A percentile compares a stretch with the other conserved stretches of the same genome.
These are phyloP conservation scores for Lysandra bellargus DNA, from an alignment of 2,888 invertebrate species.

Conservation along the genomic window DNA sequence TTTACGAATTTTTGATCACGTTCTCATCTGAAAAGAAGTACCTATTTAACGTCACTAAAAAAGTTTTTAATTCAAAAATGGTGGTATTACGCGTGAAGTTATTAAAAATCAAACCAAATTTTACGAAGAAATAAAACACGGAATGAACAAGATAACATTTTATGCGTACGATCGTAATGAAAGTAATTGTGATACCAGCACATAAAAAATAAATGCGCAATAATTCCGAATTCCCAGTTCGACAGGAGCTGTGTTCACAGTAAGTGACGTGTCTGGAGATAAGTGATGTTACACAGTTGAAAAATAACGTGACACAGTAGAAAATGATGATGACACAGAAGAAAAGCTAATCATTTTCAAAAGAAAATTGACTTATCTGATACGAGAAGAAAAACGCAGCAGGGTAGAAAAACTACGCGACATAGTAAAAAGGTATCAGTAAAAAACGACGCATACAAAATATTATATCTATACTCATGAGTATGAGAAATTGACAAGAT, in stretches of 20 bases:
- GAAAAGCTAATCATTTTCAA: no score
- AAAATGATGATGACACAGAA: neutral
- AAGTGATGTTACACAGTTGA: neutral
- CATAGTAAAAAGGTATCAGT: no score
- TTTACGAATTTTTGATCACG: no score
- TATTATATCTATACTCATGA: no score
- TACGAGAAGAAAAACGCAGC: no score
- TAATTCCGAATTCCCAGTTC: conserved; percentile 17
- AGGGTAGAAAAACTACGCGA: no score
- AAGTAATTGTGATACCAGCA: conserved; percentile 21
- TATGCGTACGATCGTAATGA: conserved; percentile 18
- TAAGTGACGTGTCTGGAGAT: neutral
- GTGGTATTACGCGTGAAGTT: neutral
- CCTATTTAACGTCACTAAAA: no score
- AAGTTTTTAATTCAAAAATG: neutral
- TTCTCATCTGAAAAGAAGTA: no score
- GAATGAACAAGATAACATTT: conserved; percentile 21
- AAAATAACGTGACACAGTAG: neutral
- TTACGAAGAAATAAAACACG: neutral
- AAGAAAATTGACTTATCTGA: no score
- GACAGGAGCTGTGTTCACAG: neutral
- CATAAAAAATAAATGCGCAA: conserved; percentile 21
- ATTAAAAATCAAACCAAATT: conserved; percentile 4
- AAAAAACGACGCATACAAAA: no score
- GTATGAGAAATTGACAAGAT: no score